Evolutionary conservation across 2,113 vertebrate species (phyloP).

Genomic region (Amphilophus citrinellus): DNA sequence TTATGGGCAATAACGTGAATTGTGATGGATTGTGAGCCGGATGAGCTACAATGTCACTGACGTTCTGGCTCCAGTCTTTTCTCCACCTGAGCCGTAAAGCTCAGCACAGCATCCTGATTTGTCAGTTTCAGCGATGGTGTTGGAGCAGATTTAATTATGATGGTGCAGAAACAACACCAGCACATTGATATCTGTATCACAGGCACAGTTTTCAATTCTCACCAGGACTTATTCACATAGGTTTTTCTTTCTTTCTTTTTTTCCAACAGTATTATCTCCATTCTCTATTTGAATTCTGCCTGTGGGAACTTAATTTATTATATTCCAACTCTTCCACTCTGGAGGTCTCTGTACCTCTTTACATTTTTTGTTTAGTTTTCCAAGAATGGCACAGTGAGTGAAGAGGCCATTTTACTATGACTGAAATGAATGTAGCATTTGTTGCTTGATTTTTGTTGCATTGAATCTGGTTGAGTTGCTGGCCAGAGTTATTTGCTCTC

Average conservation of each 20-base stretch:
- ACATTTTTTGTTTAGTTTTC: neutral
- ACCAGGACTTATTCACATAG: neutral
- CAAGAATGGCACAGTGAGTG: neutral
- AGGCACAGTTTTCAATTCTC: neutral
- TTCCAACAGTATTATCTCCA: too few species aligned
- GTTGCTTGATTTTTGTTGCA: neutral
- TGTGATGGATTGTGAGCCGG: neutral
- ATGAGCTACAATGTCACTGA: neutral
- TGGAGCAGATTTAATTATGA: neutral
- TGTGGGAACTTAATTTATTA: neutral
- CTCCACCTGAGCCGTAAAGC: neutral
- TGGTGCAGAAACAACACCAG: neutral
- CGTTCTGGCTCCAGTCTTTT: neutral
- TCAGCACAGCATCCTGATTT: neutral
- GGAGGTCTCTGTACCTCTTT: accelerated
- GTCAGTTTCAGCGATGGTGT: neutral
- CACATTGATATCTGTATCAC: neutral
- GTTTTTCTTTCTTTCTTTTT: too few species aligned
- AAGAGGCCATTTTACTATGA: neutral
- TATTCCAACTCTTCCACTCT: neutral
- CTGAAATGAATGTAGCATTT: neutral
- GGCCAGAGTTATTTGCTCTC: neutral
- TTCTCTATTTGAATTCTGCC: neutral
- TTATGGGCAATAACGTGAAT: conserved; percentile 2
- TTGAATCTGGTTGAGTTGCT: neutral